These are phyloP conservation scores for Polyergus mexicanus DNA, from an alignment of 1,140 invertebrate genomes.

Conservation along the genomic window DNA sequence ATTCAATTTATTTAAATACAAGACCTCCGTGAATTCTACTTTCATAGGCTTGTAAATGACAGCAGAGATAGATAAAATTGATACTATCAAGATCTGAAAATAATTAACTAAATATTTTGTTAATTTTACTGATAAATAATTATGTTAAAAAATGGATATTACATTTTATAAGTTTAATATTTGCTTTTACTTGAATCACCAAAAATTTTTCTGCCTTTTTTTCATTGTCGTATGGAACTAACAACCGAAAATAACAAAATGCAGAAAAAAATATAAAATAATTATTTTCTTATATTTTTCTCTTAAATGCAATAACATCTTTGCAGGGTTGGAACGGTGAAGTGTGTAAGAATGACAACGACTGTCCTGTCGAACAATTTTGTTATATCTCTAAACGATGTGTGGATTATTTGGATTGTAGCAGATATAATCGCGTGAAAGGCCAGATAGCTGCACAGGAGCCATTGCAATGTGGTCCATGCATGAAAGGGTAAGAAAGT, in stretches of 20 bases:
- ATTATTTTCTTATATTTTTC: background rate
- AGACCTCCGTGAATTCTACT: too few relatives aligned
- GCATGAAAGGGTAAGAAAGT: slow-evolving; percentile 17
- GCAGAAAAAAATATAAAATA: background rate
- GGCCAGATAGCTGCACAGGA: too few relatives aligned
- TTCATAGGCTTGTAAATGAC: too few relatives aligned
- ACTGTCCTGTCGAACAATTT: background rate
- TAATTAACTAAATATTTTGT: too few relatives aligned
- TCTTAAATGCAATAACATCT: background rate
- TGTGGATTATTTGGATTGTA: background rate
- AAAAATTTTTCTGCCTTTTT: background rate
- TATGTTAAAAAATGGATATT: too few relatives aligned
- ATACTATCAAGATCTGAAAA: too few relatives aligned
- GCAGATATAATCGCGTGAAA: background rate
- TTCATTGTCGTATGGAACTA: background rate
- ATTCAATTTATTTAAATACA: too few relatives aligned
- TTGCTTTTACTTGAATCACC: too few relatives aligned
- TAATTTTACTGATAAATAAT: too few relatives aligned
- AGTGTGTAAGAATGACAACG: background rate
- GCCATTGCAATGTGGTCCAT: slow-evolving; percentile 18
- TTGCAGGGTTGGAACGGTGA: background rate
- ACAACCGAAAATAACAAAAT: background rate
- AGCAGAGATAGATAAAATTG: too few relatives aligned
- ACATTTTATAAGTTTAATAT: too few relatives aligned
- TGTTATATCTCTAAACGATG: slow-evolving; percentile 7